A percentile compares a stretch with the other conserved stretches of the same genome.
phyloP scores from a whole-genome alignment of 2,888 invertebrate genomes.

The Beris chalybata region DNA sequence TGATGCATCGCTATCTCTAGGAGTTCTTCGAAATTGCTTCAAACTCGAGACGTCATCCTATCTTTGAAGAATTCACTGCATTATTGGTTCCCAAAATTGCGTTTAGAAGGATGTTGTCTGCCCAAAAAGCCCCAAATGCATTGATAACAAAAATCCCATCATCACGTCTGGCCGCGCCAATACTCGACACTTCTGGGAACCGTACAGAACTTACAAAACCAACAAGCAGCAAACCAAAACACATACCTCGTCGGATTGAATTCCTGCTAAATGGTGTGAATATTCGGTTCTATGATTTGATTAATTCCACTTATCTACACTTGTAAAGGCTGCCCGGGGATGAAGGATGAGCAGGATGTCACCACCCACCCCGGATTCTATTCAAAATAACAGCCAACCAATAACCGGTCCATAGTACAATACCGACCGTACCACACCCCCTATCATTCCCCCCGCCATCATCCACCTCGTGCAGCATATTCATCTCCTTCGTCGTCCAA shows the following conservation, averaged over 20 bases:
- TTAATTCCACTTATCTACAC: conserved; percentile 40
- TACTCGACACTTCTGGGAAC: too few species aligned
- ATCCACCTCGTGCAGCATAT: conserved; percentile 7
- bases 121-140: too few species aligned
- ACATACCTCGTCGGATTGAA: conserved; percentile 44
- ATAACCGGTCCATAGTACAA: background rate
- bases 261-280: conserved; percentile 45
- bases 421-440: background rate
- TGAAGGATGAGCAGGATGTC: conserved; percentile 1
- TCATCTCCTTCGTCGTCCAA: conserved; percentile 30
- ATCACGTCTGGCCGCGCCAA: too few species aligned
- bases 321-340: conserved; percentile 26
- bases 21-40: too few species aligned
- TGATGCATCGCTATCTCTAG: too few species aligned
- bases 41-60: too few species aligned
- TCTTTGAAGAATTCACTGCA: too few species aligned
- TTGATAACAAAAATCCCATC: too few species aligned
- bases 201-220: background rate
- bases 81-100: too few species aligned
- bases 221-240: conserved; percentile 18
- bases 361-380: conserved; percentile 1
- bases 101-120: too few species aligned
- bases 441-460: background rate
- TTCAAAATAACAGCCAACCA: conserved; percentile 16
- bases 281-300: conserved; percentile 40